phyloP scores from a whole-genome alignment of 2,113 vertebrate species.

The Sander vitreus region DNA sequence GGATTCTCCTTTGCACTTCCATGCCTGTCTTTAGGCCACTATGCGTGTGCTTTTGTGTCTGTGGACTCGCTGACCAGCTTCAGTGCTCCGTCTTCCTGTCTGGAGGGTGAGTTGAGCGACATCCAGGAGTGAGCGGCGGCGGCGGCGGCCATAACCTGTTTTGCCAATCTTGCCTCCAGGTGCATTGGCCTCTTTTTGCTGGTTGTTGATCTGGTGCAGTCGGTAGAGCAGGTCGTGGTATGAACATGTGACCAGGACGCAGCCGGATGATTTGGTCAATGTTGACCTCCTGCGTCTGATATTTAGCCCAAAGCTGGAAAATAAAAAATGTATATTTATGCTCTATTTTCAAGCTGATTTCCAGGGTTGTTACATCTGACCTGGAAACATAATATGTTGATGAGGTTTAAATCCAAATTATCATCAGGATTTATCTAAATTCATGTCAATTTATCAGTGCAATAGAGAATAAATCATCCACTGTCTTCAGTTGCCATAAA shows the following conservation, averaged over 20 bases:
- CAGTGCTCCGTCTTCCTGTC: conserved; percentile 27
- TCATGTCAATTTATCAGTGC: background rate
- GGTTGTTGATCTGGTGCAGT: conserved; percentile 82
- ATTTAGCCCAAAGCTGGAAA: conserved; percentile 26
- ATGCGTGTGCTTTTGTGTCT: conserved; percentile 18
- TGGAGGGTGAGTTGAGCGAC: background rate
- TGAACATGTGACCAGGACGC: conserved; percentile 88
- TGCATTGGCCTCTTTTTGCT: conserved; percentile 78
- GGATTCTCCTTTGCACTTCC: conserved; percentile 28
- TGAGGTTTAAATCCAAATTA: background rate
- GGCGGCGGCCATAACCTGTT: conserved; percentile 89
- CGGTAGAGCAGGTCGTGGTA: conserved; percentile 86
- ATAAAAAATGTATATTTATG: background rate
- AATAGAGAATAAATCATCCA: background rate
- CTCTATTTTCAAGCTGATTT: background rate
- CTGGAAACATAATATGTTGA: background rate
- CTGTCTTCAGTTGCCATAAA: background rate
- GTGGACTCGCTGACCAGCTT: conserved; percentile 28
- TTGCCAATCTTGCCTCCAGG: conserved; percentile 85
- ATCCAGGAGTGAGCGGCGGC: conserved; percentile 82
- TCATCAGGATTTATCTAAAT: background rate
- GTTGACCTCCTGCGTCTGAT: conserved; percentile 81
- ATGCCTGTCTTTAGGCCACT: conserved; percentile 35
- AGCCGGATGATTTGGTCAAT: conserved; percentile 79
- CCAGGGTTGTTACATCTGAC: background rate